These are phyloP conservation scores for Hipparchia sbordonii DNA, from an alignment of 2,888 invertebrate genomes.

Conservation along the genomic window DNA sequence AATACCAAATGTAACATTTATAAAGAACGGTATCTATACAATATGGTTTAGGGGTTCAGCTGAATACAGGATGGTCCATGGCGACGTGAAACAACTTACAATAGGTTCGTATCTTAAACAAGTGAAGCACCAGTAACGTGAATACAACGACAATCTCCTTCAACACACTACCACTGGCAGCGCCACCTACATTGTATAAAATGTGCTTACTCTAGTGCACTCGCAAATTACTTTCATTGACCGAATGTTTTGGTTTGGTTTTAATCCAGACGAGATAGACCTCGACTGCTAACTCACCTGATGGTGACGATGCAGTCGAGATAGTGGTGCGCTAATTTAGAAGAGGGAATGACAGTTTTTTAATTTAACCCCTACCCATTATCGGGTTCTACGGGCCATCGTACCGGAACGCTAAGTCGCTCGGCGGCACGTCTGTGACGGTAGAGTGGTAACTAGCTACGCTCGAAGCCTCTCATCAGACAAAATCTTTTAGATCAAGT, in stretches of 20 bases:
- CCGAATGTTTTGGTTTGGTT: not conserved
- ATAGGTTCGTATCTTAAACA: not conserved
- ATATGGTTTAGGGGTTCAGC: no score
- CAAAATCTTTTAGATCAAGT: not conserved
- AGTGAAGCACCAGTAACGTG: conserved; percentile 7
- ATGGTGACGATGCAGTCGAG: no score
- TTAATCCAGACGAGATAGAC: not conserved
- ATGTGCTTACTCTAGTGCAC: conserved; percentile 5
- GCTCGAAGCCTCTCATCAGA: no score
- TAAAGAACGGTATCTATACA: no score
- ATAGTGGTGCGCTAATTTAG: no score
- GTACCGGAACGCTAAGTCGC: no score
- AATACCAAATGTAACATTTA: no score
- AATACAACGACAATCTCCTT: not conserved
- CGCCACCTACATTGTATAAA: conserved; percentile 10
- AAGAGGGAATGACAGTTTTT: no score
- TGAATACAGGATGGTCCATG: not conserved
- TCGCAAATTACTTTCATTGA: not conserved
- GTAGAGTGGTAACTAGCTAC: no score
- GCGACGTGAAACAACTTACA: not conserved
- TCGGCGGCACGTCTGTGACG: no score
- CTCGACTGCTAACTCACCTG: not conserved
- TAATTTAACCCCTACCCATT: no score
- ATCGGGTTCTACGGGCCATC: no score
- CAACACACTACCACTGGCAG: not conserved